These are phyloP conservation scores for Deroptyus accipitrinus DNA, from an alignment of 2,113 vertebrate species.

Conservation along the genomic window DNA sequence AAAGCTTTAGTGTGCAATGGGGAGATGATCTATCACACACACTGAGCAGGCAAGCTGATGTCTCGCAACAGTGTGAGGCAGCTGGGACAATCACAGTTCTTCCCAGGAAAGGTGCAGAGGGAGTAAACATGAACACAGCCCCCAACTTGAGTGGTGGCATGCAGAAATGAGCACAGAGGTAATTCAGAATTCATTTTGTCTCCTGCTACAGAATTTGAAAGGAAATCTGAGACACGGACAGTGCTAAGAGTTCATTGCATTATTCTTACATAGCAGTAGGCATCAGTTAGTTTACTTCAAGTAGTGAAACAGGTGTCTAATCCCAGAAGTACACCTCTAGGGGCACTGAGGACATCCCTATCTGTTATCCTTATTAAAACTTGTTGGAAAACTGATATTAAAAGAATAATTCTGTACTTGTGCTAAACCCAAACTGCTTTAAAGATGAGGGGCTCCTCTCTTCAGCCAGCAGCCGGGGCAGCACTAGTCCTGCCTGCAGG, in stretches of 20 bases:
- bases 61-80: not conserved
- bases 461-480: not conserved
- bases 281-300: not conserved
- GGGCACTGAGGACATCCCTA: not conserved
- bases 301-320: not conserved
- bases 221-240: not conserved
- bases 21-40: not conserved
- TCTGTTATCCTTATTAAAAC: not conserved
- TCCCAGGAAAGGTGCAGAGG: not conserved
- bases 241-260: not conserved
- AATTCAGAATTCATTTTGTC: not conserved
- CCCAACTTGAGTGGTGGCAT: not conserved
- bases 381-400: not conserved
- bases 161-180: not conserved
- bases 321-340: too few relatives aligned
- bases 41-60: not conserved
- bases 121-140: not conserved
- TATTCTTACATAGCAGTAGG: not conserved
- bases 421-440: not conserved
- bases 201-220: not conserved
- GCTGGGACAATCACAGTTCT: not conserved
- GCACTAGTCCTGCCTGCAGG: not conserved
- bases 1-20: not conserved
- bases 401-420: not conserved
- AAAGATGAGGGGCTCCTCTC: rapidly evolving